Evolutionary conservation across 1,140 invertebrate genomes (phyloP).

Genomic region (Polyergus mexicanus): DNA sequence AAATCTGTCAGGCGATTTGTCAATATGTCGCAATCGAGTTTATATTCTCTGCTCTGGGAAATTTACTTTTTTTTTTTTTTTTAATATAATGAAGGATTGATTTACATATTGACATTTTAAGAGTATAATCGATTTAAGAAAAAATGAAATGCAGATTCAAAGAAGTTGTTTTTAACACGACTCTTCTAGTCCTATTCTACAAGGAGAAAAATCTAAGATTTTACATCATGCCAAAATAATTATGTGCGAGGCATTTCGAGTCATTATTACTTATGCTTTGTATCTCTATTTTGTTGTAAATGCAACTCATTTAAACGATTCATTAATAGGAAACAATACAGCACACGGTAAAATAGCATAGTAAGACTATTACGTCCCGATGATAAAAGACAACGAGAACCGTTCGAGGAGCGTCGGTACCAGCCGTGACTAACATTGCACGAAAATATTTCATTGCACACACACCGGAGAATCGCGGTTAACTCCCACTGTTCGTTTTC

Average conservation of each 20-base stretch:
- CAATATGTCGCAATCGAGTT: constrained; percentile 33
- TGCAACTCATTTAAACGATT: neutral
- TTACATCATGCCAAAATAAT: neutral
- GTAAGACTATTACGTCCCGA: constrained; percentile 48
- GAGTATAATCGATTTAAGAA: neutral
- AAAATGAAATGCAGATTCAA: too few species aligned
- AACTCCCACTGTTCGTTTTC: constrained; percentile 38
- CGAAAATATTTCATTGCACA: constrained; percentile 65
- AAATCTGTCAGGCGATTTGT: constrained; percentile 50
- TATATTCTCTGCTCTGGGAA: neutral
- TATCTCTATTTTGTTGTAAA: neutral
- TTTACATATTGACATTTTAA: neutral
- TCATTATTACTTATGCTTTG: neutral
- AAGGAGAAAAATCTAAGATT: neutral
- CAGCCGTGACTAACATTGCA: constrained; percentile 58
- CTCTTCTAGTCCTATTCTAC: too few species aligned
- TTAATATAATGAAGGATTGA: constrained; percentile 15
- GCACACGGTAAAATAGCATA: neutral
- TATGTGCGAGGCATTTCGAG: neutral
- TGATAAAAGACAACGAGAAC: constrained; percentile 58
- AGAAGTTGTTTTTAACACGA: neutral
- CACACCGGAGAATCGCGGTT: constrained; percentile 25
- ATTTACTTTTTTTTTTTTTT: neutral
- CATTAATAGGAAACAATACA: constrained; percentile 14
- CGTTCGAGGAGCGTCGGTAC: constrained; percentile 63